Conservation (phyloP, 2,797 vertebrate species). For the Gymnoscopelus microlampas region DNA sequence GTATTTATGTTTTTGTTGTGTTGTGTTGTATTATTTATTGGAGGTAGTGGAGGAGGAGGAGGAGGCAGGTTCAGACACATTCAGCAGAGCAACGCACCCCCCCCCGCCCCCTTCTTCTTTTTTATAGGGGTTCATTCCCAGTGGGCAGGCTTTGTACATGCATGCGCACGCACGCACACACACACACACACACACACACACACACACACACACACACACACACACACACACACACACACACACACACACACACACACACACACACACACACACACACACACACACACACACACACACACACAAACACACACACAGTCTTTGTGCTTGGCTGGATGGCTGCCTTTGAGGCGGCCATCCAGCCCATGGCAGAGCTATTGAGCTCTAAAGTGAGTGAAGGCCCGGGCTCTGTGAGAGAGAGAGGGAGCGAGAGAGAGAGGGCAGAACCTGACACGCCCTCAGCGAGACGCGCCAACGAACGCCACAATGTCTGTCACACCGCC, state of each 20-base stretch:
- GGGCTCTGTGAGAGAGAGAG: not conserved
- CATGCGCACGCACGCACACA: too few relatives aligned
- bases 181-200: too few relatives aligned
- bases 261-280: too few relatives aligned
- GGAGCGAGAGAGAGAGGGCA: not conserved
- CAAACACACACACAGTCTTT: constrained; percentile 48
- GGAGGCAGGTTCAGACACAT: constrained; percentile 65
- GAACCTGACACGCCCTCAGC: constrained; percentile 46
- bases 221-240: too few relatives aligned
- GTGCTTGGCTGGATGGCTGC: constrained; percentile 70
- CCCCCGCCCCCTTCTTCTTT: constrained; percentile 67
- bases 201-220: too few relatives aligned
- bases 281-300: too few relatives aligned
- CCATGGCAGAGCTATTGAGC: constrained; percentile 62
- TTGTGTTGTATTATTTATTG: constrained; percentile 75
- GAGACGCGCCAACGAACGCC: constrained; percentile 54
- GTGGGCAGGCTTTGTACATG: constrained; percentile 51
- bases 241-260: too few relatives aligned
- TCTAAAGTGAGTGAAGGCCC: constrained; percentile 57
- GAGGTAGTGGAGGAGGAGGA: constrained; percentile 53
- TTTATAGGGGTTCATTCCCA: constrained; percentile 74
- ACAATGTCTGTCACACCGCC: constrained; percentile 73
- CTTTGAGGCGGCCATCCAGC: constrained; percentile 62
- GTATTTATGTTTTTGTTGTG: constrained; percentile 37
- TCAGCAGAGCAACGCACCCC: constrained; percentile 56